phyloP scores from a whole-genome alignment of 1,140 invertebrate species.

The Caenorhabditis briggsae region DNA sequence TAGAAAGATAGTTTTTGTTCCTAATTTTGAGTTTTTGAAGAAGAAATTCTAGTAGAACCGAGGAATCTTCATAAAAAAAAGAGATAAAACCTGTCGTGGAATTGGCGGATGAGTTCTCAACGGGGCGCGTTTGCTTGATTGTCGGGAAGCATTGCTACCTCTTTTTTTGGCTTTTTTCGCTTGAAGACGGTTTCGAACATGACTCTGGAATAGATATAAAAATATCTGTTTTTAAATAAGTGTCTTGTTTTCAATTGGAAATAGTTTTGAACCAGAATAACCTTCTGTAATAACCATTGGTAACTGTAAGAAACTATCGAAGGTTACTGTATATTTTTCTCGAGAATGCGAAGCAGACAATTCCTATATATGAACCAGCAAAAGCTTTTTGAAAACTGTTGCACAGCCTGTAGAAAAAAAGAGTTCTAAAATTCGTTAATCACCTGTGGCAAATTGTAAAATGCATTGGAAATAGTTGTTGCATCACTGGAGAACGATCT shows the following conservation, averaged over 20 bases:
- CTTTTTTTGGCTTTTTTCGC: conserved; percentile 8
- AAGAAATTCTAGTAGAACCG: background rate
- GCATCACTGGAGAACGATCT: conserved; percentile 39
- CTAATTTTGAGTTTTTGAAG: background rate
- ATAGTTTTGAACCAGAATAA: too few species aligned
- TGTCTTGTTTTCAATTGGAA: too few species aligned
- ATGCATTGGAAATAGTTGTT: conserved; percentile 36
- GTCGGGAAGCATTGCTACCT: background rate
- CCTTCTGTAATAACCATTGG: too few species aligned
- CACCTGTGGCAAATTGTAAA: conserved; percentile 38
- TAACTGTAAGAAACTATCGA: too few species aligned
- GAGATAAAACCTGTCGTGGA: conserved; percentile 34
- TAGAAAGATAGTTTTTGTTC: background rate
- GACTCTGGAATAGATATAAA: background rate
- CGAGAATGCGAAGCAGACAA: too few species aligned
- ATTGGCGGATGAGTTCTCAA: conserved; percentile 30
- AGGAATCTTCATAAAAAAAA: background rate
- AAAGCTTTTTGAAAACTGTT: background rate
- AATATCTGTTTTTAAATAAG: too few species aligned
- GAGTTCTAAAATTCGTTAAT: background rate
- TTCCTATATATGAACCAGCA: too few species aligned
- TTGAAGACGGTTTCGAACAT: background rate
- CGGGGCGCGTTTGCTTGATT: conserved; percentile 2
- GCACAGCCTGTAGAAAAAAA: background rate
- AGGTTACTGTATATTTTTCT: too few species aligned